Evolutionary conservation across 2,888 invertebrate genomes (phyloP), one percentile per base, ranked within the genome.

Genomic region (Himalopsyche kuldschensis): DNA sequence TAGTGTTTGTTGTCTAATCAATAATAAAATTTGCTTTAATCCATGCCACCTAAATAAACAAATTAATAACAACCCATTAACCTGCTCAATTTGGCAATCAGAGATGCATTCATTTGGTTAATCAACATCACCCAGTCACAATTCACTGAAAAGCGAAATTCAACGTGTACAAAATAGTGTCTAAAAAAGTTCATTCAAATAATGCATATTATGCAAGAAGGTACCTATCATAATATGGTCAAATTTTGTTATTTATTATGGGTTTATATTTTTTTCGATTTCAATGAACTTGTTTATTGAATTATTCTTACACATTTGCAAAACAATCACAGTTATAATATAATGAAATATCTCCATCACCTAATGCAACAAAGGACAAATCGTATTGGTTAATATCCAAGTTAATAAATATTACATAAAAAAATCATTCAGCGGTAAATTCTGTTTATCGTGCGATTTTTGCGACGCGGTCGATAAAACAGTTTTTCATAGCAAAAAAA

Each of bases 281-380:
- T 24, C 46, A 82, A 82, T 76, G 75, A 82, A 76, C 32, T 76
- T n/a, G 6, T 69, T 69, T 35, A 76, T 76, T 17, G 32, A 35
- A 76, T 4, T 15, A 27, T n/a, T 63, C n/a, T 55, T 35, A 15
- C 55, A 81, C 63, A 78, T 78, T 78, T 75, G 55, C 35, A 24
- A 63, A 55, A 55, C 27, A 78, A 30, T 78, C 35, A 20, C 6
- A 41, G 77, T 76, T 15, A 76, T 81, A 82, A 32, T 63, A 78
- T 78, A 35, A 82, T 48, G 46, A 41, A 82, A 78, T 35, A 76
- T 82, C 78, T 82, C 82, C 82, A 82, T 77, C 82, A 82, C 82
- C 82, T 76, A 35, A 69, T 69, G 69, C 69, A 69, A 30, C 30
- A 69, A 69, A 27, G 30, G 69, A 69, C 69, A 69, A 69, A 30